Base-by-base conservation (phyloP, 2,113 vertebrate species). In the Heteronetta atricapilla region DNA sequence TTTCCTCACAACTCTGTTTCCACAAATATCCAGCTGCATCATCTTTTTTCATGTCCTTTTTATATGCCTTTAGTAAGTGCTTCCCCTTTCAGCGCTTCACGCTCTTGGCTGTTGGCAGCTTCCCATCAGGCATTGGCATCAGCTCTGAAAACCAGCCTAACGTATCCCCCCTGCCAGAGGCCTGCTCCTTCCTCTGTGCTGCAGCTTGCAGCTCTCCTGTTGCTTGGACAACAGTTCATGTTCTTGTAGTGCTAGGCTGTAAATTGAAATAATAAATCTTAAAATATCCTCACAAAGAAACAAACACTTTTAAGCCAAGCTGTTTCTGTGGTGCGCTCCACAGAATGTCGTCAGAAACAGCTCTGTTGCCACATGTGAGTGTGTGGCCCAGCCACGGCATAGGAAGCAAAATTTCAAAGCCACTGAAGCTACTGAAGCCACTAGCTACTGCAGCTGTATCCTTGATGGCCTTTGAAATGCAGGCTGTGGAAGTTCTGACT, bases 301-400 rank as follows among this genome's bases (percentile, higher is more conserved):
- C 4, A 77, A 53, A 29, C 68, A 5, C 3, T 86, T 81, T 44
- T 44, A 74, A 88, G 4, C 1, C 2, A 16, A 12, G 17, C 33
- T 52, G 3, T 64, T 91, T 6, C 42, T 2, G 0, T 28, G 42
- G 8, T 72, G 18, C 56, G 6, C 34, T 79, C 16, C 16, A 46
- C 8, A 34, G 7, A 9, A 9, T 46, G 18, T 28, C 16, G 60
- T 88, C 19, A 79, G 53, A 76, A 79, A 38, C 1, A 1, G 25
- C 25, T n/a, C 5, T 21, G 13, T 6, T 42, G 8, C 40, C 26
- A 31, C 4, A 44, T 8, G 38, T 33, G 11, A 79, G 1, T 1
- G 0, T 58, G 60, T 70, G 25, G 77, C 44, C 44, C 70, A 78
- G n/a, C 28, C 5, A 1, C 33, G 23, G 38, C 0, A 0, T 19